These are phyloP conservation scores for Neodiprion virginianus DNA, from an alignment of 1,140 invertebrate species.

Conservation along the genomic window DNA sequence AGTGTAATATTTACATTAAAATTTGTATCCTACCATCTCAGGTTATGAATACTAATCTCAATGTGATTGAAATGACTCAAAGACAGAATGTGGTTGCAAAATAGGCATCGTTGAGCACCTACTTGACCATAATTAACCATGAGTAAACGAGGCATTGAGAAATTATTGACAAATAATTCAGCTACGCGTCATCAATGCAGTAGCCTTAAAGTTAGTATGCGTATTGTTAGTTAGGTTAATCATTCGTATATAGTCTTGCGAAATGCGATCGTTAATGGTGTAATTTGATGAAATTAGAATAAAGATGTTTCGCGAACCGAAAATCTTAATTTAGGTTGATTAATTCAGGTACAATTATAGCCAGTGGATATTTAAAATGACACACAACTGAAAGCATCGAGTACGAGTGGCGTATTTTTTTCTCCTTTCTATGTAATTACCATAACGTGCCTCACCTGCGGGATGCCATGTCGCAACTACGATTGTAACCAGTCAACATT, in stretches of 20 bases:
- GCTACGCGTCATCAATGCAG: too few relatives aligned
- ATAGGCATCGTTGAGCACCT: too few relatives aligned
- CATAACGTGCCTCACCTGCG: conserved; percentile 56
- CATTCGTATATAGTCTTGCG: neutral
- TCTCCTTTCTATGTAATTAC: conserved; percentile 28
- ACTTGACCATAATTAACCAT: too few relatives aligned
- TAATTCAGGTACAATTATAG: too few relatives aligned
- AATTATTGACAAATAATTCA: too few relatives aligned
- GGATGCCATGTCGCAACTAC: conserved; percentile 56
- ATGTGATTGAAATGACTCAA: neutral
- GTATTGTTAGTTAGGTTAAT: neutral
- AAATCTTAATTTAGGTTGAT: too few relatives aligned
- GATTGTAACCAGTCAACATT: conserved; percentile 48
- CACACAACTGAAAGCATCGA: too few relatives aligned
- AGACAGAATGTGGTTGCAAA: neutral
- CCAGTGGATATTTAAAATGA: too few relatives aligned
- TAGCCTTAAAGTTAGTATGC: too few relatives aligned
- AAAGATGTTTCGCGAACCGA: too few relatives aligned
- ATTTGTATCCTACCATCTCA: neutral
- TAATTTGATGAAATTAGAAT: neutral
- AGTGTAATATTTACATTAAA: too few relatives aligned
- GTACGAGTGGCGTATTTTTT: neutral
- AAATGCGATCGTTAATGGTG: neutral
- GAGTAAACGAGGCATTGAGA: too few relatives aligned
- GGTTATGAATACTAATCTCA: conserved; percentile 1